phyloP scores from a whole-genome alignment of 1,140 invertebrate species.

The Antheraea mylitta region DNA sequence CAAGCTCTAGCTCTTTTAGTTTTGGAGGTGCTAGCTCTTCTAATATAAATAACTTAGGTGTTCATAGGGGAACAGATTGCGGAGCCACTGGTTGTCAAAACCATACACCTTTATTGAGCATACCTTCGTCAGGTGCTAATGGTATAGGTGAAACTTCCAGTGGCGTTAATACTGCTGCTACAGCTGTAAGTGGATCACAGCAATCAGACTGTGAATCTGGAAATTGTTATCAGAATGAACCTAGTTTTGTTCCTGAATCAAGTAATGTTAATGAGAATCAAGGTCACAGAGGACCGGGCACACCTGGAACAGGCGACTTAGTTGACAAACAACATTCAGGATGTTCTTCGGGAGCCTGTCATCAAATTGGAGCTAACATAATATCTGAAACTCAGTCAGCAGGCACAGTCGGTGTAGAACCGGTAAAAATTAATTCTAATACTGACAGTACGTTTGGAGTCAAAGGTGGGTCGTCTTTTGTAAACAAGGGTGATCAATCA shows the following conservation, averaged over 20 bases:
- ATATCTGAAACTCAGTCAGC: background rate
- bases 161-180: background rate
- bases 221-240: background rate
- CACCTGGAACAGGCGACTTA: background rate
- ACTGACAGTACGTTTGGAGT: background rate
- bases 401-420: background rate
- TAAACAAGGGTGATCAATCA: background rate
- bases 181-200: background rate
- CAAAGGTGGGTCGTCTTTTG: background rate
- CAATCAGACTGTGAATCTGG: conserved; percentile 4
- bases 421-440: background rate
- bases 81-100: background rate
- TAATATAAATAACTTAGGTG: conserved; percentile 31
- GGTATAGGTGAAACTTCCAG: background rate
- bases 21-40: conserved; percentile 36
- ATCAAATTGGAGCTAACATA: background rate
- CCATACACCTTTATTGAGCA: background rate
- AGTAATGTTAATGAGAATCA: background rate
- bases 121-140: background rate
- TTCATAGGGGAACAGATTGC: conserved; percentile 18
- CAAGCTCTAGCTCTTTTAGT: conserved; percentile 59
- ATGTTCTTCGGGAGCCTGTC: background rate
- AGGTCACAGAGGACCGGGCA: background rate
- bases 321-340: background rate
- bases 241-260: background rate